Conservation (phyloP, 1,140 invertebrate genomes). For the Scaptomyza montana region DNA sequence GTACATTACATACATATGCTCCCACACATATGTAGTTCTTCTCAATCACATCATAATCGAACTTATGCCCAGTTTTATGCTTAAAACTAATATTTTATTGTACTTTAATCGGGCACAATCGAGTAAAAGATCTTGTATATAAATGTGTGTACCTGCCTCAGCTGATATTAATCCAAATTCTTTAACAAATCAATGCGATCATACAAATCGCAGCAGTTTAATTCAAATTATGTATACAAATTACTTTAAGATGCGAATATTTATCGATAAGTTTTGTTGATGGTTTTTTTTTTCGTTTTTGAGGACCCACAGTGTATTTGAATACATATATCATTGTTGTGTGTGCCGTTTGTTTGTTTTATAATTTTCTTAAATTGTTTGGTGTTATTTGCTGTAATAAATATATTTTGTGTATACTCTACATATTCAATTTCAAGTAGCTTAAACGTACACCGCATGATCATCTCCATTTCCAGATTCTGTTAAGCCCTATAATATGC, state of each 20-base stretch:
- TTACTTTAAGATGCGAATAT: no score
- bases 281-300: not conserved
- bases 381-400: constrained; percentile 25
- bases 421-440: constrained; percentile 24
- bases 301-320: not conserved
- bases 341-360: not conserved
- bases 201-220: no score
- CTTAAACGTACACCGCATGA: constrained; percentile 58
- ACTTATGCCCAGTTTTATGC: not conserved
- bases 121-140: no score
- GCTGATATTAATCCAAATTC: not conserved
- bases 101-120: not conserved
- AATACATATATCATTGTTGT: not conserved
- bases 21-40: constrained; percentile 3
- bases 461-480: constrained; percentile 82
- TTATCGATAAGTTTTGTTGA: not conserved
- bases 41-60: constrained; percentile 2
- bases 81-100: not conserved
- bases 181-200: not conserved
- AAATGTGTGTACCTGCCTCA: not conserved
- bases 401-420: constrained; percentile 14
- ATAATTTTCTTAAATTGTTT: not conserved
- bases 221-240: no score
- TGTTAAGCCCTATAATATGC: constrained; percentile 83
- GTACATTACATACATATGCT: not conserved